Evolutionary conservation across 1,140 invertebrate genomes (phyloP), one percentile per base, ranked within the genome.

Genomic region (Lepidurus apus): DNA sequence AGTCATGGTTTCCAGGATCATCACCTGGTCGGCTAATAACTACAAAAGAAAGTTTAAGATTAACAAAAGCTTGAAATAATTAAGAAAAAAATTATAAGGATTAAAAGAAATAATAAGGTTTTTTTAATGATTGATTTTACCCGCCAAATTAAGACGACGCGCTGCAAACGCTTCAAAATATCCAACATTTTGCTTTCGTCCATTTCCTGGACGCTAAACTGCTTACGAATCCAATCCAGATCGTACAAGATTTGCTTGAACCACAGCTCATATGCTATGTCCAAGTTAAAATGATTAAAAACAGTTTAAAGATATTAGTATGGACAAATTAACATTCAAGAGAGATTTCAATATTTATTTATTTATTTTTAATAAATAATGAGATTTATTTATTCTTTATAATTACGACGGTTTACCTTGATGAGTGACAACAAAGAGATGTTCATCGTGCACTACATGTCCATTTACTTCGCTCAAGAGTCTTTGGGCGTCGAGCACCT

Each of bases 211-310:
- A 77, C 79, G 80, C 90, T 91, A 81, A 99, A 94, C 74, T 98
- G 87, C 1, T 88, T 85, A 76, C 95, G 86, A 8, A 99, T 92
- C 0, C 96, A 98, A 84, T 99, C 97, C 78, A 99, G 86, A 84
- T 99, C 98, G 84, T 91, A 98, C 77, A 99, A 93, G 53, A 99
- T 98, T 88, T 99, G 97, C 85, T 99, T 99, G 88, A 99, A 99
- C 98, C 98, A 99, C 17, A 99, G 87, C 85, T 99, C 98, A 85
- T 99, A 99, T 1, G 96, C 97, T 98, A 87, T 80, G 87, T 88
- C 21, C 34, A 34, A n/a, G 13, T 13, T 21, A 44, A 78, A 74
- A 43, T 10, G n/a, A 74, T 24, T 34, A 24, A 7, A 80, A 34
- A 26, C 26, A 26, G 26, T 26, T 26, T 26, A 26, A 26, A 26